phyloP scores from a whole-genome alignment of 2,113 vertebrate genomes.

The Progne subis region DNA sequence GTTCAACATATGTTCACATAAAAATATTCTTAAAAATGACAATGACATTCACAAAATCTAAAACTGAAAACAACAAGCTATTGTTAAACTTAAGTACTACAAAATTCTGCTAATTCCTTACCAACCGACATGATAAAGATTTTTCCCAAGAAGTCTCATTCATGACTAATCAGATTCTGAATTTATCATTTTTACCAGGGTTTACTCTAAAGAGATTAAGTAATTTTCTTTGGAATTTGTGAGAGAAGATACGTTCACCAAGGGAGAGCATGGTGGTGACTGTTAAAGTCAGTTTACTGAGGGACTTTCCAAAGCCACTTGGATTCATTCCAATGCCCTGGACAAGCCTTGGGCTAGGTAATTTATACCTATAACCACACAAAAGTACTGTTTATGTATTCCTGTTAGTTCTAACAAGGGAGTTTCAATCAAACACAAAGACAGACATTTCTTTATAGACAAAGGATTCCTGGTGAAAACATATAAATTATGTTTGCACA shows the following conservation, averaged over 20 bases:
- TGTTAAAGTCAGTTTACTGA: neutral
- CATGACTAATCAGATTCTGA: neutral
- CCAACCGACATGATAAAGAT: neutral
- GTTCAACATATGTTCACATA: neutral
- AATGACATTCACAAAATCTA: neutral
- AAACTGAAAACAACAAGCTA: neutral
- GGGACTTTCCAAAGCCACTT: neutral
- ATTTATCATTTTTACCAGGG: neutral
- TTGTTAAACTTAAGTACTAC: neutral
- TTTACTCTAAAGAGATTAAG: neutral
- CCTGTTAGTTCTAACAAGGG: neutral
- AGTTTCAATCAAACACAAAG: neutral
- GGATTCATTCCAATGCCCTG: neutral
- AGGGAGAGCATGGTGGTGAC: neutral
- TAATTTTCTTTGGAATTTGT: neutral
- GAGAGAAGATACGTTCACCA: neutral
- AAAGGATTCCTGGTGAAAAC: neutral
- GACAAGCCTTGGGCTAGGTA: neutral
- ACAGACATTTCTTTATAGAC: neutral
- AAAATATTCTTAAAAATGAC: neutral
- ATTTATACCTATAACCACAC: neutral
- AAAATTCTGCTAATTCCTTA: neutral
- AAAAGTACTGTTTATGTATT: neutral
- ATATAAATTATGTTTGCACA: neutral
- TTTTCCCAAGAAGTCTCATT: neutral